Conservation (phyloP, 2,888 invertebrate species). For the Lissonota sp. region DNA sequence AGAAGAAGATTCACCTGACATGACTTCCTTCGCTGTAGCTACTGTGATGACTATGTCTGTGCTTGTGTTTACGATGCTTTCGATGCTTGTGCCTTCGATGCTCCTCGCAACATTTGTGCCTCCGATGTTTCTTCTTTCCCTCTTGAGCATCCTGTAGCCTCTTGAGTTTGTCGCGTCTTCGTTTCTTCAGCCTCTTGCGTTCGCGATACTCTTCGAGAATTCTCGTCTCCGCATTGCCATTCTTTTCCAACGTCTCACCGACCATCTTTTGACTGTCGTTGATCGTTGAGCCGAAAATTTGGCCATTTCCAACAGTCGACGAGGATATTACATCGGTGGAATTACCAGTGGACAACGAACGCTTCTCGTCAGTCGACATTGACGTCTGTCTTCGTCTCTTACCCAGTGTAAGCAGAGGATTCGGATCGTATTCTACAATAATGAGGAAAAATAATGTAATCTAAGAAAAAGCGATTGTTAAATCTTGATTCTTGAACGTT, state of each 20-base stretch:
- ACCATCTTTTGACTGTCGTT: constrained; percentile 30
- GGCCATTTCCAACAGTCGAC: constrained; percentile 60
- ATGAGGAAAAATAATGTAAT: no score
- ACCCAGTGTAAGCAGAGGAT: constrained; percentile 90
- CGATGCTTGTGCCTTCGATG: constrained; percentile 87
- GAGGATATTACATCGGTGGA: constrained; percentile 63
- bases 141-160: constrained; percentile 79
- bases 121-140: constrained; percentile 88
- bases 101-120: constrained; percentile 89
- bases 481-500: no score
- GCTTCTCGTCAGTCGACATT: constrained; percentile 86
- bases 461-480: no score
- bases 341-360: constrained; percentile 61
- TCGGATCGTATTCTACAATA: constrained; percentile 92
- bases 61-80: constrained; percentile 89
- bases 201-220: constrained; percentile 86
- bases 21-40: constrained; percentile 89
- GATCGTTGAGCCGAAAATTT: constrained; percentile 67
- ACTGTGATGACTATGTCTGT: constrained; percentile 91
- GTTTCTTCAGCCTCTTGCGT: constrained; percentile 89
- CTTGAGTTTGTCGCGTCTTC: constrained; percentile 87
- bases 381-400: constrained; percentile 91
- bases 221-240: constrained; percentile 76
- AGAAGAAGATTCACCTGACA: constrained; percentile 75
- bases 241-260: constrained; percentile 65